Base-by-base conservation (phyloP, 2,888 invertebrate genomes). In the Argynnis bischoffii region DNA sequence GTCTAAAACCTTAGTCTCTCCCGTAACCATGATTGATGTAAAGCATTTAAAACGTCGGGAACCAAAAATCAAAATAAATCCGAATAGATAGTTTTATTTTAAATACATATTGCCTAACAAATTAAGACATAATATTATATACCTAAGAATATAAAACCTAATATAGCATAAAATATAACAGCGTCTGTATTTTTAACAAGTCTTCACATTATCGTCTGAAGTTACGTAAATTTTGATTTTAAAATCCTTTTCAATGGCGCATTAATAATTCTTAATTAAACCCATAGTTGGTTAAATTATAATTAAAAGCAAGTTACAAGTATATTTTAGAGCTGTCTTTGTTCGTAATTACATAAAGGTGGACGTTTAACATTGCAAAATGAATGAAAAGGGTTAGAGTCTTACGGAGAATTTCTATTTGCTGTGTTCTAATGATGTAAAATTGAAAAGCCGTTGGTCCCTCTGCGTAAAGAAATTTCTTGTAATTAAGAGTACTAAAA, bases 281-380 rank as follows among this genome's bases (percentile, higher is more conserved):
- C 11, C 35, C 11, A 41, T 41, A 41, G 35, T 41, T 41, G 35
- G 35, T 41, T 41, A 41, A 41, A 41, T 41, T 41, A 41, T 59
- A 59, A 59, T 59, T 59, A 59, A 59, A 59, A 59, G 48, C 26
- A 31, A 59, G 48, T 59, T 59, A 48, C 46, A 56, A 41, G 46
- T 59, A 48, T 31, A 59, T 59, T 16, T 48, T 48, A 57, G 48
- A 48, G 26, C 26, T 59, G 61, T 15, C 61, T 61, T 61, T 53
- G 51, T 53, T 50, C 50, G 51, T 53, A 61, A 61, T 61, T 61
- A 53, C 50, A 61, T 61, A 61, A 53, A 61, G 61, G 50, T 61
- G 51, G 6, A 15, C 61, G 51, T 59, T 59, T 59, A 48, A 59
- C 47, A 48, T 26, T 48, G 48, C 26, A 16, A 48, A 59, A 59